phyloP scores from a whole-genome alignment of 2,113 vertebrate genomes.

The Xenopus borealis region DNA sequence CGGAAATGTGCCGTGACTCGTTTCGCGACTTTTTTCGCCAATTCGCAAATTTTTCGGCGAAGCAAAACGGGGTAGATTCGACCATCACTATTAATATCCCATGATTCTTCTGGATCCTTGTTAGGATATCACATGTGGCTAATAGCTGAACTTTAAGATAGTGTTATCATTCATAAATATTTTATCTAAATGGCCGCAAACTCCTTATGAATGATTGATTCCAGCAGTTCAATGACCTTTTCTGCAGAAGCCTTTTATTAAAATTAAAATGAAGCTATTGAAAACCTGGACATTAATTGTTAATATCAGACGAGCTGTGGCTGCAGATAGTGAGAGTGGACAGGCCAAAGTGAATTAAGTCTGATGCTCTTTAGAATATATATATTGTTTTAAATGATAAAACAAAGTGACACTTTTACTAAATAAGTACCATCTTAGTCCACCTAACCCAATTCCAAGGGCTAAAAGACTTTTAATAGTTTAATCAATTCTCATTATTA shows the following conservation, averaged over 20 bases:
- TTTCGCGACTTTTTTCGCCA: too few species aligned
- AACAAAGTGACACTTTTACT: not conserved
- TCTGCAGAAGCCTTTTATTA: conserved; percentile 58
- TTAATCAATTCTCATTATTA: not conserved
- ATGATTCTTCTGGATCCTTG: conserved; percentile 53
- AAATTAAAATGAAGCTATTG: conserved; percentile 54
- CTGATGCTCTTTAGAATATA: not conserved
- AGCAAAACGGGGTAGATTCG: too few species aligned
- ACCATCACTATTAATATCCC: conserved; percentile 48
- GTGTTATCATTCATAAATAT: conserved; percentile 65
- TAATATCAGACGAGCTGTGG: conserved; percentile 53
- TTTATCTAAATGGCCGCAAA: conserved; percentile 59
- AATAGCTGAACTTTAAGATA: conserved; percentile 59
- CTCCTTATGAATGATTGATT: conserved; percentile 65
- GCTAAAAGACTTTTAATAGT: not conserved
- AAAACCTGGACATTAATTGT: conserved; percentile 62
- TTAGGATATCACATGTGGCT: conserved; percentile 56
- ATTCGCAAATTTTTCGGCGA: too few species aligned
- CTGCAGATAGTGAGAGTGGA: conserved; percentile 29
- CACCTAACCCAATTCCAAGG: too few species aligned
- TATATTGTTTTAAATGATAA: too few species aligned
- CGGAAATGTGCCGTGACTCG: too few species aligned
- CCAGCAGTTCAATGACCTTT: conserved; percentile 64
- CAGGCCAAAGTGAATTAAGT: not conserved
- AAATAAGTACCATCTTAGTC: too few species aligned